Evolutionary conservation across 2,113 vertebrate species (phyloP), one percentile per base, ranked within the genome.

Genomic region (Phyllostomus hastatus): DNA sequence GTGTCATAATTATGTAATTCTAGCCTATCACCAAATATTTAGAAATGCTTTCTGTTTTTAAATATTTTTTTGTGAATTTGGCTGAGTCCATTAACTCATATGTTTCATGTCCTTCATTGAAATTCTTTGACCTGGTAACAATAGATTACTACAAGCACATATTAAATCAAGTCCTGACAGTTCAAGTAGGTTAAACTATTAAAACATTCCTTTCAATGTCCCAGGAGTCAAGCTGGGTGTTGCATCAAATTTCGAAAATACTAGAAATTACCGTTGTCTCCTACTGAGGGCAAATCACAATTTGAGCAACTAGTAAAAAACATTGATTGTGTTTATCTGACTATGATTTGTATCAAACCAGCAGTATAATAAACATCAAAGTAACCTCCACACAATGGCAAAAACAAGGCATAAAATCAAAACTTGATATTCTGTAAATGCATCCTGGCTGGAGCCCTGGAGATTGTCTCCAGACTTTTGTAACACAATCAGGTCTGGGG

Each of bases 391-490:
- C 33, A 88, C 81, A 97, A 90, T 85, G 67, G 35, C 80, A 96
- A 92, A 80, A 92, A 94, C 43, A 96, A 69, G 48, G 59, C 26
- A 67, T 92, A 84, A 94, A 97, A 94, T 90, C n/a, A 48, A 91
- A 95, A 94, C 80, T 95, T 2, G 33, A 92, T 97, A 92, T 90
- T 38, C 64, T 95, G 15, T 88, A 95, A 95, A 90, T 79, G 70
- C 92, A 52, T 88, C 66, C 82, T 1, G 10, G 46, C 38, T 92
- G 78, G 75, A 94, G 82, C 84, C 84, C 72, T 69, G 43, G 85
- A 90, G 59, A 95, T 81, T 92, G 95, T 88, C 90, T 97, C n/a
- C 81, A 94, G 75, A 95, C 66, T 72, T 96, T 95, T 90, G 88
- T 92, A 96, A 91, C 67, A 92, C 81, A 90, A 57, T 95, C 67